Evolutionary conservation across 2,113 vertebrate genomes (phyloP).

Genomic region (Clarias magur): DNA sequence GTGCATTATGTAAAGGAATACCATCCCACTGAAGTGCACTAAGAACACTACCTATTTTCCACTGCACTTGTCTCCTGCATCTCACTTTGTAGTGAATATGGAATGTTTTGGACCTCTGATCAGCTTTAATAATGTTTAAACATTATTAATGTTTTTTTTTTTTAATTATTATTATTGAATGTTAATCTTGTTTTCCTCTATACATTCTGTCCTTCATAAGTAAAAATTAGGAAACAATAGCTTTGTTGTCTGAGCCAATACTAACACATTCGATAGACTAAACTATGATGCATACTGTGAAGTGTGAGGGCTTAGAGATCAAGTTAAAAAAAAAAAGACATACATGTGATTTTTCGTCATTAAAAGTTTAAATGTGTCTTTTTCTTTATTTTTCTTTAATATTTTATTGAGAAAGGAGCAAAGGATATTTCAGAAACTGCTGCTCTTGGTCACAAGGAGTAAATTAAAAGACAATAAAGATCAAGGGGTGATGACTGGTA

Average conservation of each 20-base stretch:
- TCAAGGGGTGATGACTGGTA: not conserved
- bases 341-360: not conserved
- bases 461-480: not conserved
- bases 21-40: not conserved
- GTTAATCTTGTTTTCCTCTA: constrained; percentile 36
- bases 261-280: not conserved
- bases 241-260: constrained; percentile 1
- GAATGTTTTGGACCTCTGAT: not conserved
- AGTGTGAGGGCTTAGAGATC: constrained; percentile 12
- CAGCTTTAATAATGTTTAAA: constrained; percentile 59
- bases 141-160: not conserved
- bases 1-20: not conserved
- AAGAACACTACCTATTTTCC: not conserved
- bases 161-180: not conserved
- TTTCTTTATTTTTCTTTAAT: not conserved
- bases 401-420: not conserved
- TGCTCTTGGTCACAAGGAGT: not conserved
- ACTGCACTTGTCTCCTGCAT: not conserved
- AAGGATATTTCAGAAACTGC: not conserved
- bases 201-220: constrained; percentile 20
- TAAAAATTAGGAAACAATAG: not conserved
- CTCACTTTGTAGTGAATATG: constrained; percentile 4
- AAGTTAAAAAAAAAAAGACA: not conserved
- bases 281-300: not conserved
- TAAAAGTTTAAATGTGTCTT: not conserved